Evolutionary conservation across 2,888 invertebrate species (phyloP), one percentile per base, ranked within the genome.

Genomic region (Ecliptopera silaceata): DNA sequence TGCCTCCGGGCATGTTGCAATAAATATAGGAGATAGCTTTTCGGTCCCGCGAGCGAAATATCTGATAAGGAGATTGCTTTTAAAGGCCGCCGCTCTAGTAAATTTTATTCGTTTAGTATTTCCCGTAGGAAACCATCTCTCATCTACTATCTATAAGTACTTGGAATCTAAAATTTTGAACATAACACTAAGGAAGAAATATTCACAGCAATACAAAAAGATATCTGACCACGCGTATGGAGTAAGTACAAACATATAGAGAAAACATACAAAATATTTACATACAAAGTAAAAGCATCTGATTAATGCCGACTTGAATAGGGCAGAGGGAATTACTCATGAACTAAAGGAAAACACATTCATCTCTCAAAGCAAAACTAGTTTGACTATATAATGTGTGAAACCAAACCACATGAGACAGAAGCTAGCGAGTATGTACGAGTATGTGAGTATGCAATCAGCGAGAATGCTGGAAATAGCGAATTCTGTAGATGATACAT

Each of bases 21-120:
- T 52, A 57, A 52, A 57, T 52, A 46, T 41, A 22, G 13, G n/a
- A 39, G 31, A 38, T 41, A 38, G 50, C 26, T 29, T 31, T 29
- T 4, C 18, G 29, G 34, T 26, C 15, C 13, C 22, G 32, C 18
- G 38, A 29, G 29, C 18, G 36, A n/a, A 56, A 34, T 36, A 45
- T 15, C 50, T 41, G 50, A 56, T 49, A 56, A 49, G 38, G 15
- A 26, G 17, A 41, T 42, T 53, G 17, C 17, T 53, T 46, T 53
- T 17, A 26, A 10, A 39, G 2, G 5, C 3, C n/a, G 17, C 22
- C 12, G 4, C 26, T 20, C 13, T 8, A 11, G 6, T n/a, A 29
- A 34, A 44, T 44, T 31, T 17, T 36, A 29, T 36, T 15, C 36
- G 4, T 36, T 36, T 36, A 36, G 15, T 36, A 36, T 15, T 15